Evolutionary conservation across 2,113 vertebrate species (phyloP).

Genomic region (Phalacrocorax brasilianus): DNA sequence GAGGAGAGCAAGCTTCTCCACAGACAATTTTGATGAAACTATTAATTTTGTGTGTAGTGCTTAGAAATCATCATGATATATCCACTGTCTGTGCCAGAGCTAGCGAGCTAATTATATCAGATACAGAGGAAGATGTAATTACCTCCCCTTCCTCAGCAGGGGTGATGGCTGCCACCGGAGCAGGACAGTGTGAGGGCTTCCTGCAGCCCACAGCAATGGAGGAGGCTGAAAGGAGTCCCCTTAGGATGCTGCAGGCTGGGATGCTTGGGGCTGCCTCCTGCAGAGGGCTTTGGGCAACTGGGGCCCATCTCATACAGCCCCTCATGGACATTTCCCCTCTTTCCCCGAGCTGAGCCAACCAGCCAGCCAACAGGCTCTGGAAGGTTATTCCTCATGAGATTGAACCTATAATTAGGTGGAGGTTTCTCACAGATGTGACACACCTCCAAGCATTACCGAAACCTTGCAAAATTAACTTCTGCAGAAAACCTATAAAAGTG

Average conservation of each 20-base stretch:
- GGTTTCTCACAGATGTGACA: not conserved
- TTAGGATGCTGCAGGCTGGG: not conserved
- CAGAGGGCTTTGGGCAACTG: not conserved
- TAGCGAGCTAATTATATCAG: not conserved
- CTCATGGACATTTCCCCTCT: not conserved
- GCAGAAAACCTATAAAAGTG: not conserved
- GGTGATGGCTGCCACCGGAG: not conserved
- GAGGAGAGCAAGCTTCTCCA: not conserved
- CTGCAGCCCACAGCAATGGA: not conserved
- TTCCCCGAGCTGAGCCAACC: not conserved
- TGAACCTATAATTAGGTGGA: not conserved
- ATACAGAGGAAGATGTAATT: not conserved
- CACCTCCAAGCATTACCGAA: not conserved
- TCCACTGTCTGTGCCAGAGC: not conserved
- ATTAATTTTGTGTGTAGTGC: not conserved
- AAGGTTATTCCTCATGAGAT: not conserved
- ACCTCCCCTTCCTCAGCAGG: not conserved
- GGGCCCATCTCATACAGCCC: not conserved
- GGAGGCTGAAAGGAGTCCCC: not conserved
- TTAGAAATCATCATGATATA: not conserved
- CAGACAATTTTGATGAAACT: not conserved
- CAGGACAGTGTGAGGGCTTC: not conserved
- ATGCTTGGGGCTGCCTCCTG: fast-evolving
- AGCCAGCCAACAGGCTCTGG: not conserved
- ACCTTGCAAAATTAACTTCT: not conserved